A percentile compares a stretch with the other conserved stretches of the same genome.
phyloP scores from a whole-genome alignment of 2,888 invertebrate genomes.

The Ramazzottius varieornatus region DNA sequence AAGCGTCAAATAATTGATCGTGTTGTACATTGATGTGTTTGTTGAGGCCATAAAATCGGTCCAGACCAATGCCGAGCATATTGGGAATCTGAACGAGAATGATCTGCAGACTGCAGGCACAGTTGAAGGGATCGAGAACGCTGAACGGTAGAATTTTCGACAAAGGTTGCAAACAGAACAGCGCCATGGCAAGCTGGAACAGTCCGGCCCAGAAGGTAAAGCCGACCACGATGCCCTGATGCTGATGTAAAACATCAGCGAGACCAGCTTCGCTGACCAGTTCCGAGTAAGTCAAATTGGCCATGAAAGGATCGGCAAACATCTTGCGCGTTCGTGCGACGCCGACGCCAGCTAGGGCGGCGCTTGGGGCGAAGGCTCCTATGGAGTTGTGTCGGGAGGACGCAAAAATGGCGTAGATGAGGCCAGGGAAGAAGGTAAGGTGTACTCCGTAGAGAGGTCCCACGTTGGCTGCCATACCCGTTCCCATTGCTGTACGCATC shows the following conservation, averaged over 20 bases:
- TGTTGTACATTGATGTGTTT: neutral
- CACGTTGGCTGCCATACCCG: neutral
- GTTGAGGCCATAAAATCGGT: neutral
- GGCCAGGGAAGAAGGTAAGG: neutral
- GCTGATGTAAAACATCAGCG: neutral
- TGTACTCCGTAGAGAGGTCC: neutral
- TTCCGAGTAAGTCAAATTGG: neutral
- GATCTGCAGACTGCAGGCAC: neutral
- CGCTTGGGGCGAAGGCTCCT: neutral
- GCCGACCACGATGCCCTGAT: neutral
- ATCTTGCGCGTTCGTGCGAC: neutral
- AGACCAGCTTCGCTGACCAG: neutral
- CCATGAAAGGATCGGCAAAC: neutral
- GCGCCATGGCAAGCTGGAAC: neutral
- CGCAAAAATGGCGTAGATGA: neutral
- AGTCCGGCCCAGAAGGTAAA: neutral
- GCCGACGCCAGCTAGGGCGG: neutral
- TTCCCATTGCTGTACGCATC: neutral
- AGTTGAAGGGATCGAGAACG: neutral
- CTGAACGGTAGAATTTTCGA: neutral
- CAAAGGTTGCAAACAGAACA: neutral
- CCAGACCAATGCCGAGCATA: neutral
- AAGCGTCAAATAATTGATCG: too few species aligned
- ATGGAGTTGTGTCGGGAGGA: neutral
- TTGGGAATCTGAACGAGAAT: neutral